Evolutionary conservation across 1,140 invertebrate species (phyloP), one percentile per base, ranked within the genome.

Genomic region (Dreissena rostriformis): DNA sequence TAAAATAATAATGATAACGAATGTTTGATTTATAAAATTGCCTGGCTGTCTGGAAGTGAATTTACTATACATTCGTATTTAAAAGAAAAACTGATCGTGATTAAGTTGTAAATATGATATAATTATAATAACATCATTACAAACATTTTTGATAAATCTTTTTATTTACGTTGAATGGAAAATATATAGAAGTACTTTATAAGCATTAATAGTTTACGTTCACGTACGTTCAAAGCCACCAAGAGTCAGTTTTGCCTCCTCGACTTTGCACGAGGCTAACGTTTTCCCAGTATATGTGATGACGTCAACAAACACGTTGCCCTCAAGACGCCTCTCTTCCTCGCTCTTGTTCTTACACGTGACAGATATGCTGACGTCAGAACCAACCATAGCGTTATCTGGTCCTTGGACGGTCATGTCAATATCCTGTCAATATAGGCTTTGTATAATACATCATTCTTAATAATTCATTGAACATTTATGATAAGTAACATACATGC

Each of bases 211-310:
- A n/a, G n/a, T n/a, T 71, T 53, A 52, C 39, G 19, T 28, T 65
- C 22, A 28, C 70, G 66, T 68, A 82, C 80, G 49, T 66, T 75
- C 39, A 19, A 55, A 67, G 5, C 71, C 28, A 67, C 63, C 71
- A 15, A 82, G 24, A 51, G 28, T 49, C 7, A 68, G 15, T 19
- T 67, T 28, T n/a, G 75, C 55, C 12, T 57, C 24, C 17, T 82
- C 72, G 6, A 53, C 15, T 24, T 55, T 29, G 39, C 53, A 82
- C 63, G 49, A 51, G 10, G 15, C 51, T 12, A 74, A 17, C 0
- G 51, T 53, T 53, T 57, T 68, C 66, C 80, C 80, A 2, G 71
- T 82, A 22, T 82, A 82, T 15, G 26, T 74, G n/a, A 63, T 82
- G 57, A 82, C 80, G 53, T 82, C 80, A 82, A 55, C 72, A 11